Evolutionary conservation across 2,113 vertebrate genomes (phyloP), one percentile per base, ranked within the genome.

Genomic region (Cololabis saira): DNA sequence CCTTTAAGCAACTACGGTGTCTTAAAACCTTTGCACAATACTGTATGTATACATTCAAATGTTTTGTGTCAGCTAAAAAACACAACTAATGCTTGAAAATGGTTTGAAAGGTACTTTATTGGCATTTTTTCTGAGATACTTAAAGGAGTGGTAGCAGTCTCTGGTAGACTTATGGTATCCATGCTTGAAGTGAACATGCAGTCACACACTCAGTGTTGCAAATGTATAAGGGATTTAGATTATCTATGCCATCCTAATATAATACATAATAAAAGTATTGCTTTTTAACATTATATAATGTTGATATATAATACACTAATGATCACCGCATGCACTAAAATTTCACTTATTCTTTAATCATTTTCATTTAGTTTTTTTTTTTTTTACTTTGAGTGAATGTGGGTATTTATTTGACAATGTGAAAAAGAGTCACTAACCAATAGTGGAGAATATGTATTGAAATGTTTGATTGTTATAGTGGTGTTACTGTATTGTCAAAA

Each of bases 391-490:
- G 12, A 41, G 7, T 53, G n/a, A 0, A 17, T 9, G 1, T 1
- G 2, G 5, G 0, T 59, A 19, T 67, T 71, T 67, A 21, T 59
- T 60, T 48, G 14, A 58, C 15, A 18, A 54, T 75, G 50, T 61
- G 15, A 73, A 61, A 53, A 17, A 17, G 27, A 51, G 3, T 59
- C 61, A 42, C 3, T 56, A 53, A 78, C 49, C 55, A 49, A 11
- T 57, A 58, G 43, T 1, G 51, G 21, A 61, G 6, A 41, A 37
- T 27, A 17, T 54, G 18, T 8, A 2, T 56, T 37, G 24, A 27
- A 27, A 27, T 47, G 37, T 67, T 47, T 68, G 71, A 30, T 2
- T 55, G 3, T 10, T 22, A 43, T 15, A 15, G n/a, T 57, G 11
- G 10, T 49, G 57, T 47, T 18, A 47, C 30, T 67, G 12, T 66